Conservation (phyloP, 2,888 invertebrate genomes). For the Drosophila paranaensis region DNA sequence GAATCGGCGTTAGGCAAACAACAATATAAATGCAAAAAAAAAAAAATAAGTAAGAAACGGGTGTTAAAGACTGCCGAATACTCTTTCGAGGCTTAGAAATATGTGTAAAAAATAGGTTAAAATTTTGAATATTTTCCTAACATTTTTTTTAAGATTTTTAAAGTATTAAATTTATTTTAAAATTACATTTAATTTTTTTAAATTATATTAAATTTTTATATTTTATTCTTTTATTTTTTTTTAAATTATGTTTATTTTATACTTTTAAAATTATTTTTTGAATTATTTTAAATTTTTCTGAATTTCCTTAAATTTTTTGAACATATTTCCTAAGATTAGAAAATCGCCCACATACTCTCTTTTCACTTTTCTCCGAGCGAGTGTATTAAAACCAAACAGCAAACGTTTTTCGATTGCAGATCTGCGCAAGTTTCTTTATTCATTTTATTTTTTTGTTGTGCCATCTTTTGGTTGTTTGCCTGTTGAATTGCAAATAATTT, state of each 20-base stretch:
- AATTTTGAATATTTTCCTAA: no score
- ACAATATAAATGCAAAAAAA: constrained; percentile 6
- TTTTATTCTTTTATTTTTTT: no score
- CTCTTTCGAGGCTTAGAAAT: neutral
- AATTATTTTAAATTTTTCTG: no score
- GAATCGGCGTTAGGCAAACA: constrained; percentile 72
- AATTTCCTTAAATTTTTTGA: no score
- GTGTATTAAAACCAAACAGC: constrained; percentile 51
- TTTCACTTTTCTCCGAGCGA: neutral
- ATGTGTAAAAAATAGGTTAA: no score
- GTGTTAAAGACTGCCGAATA: neutral
- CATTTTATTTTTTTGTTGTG: neutral
- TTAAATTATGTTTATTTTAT: no score
- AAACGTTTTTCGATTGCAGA: constrained; percentile 42
- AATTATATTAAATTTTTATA: neutral
- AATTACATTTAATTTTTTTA: no score
- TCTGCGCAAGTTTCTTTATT: constrained; percentile 37
- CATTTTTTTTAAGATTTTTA: no score
- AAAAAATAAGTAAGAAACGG: neutral
- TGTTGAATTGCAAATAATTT: constrained; percentile 78
- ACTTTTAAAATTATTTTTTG: no score
- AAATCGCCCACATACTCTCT: neutral
- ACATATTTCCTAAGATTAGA: no score
- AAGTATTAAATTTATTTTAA: no score
- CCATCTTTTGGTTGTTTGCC: constrained; percentile 37